A percentile compares a stretch with the other conserved stretches of the same genome.
Evolutionary conservation across 2,888 invertebrate genomes (phyloP).

Genomic region (Bimastos eiseni): DNA sequence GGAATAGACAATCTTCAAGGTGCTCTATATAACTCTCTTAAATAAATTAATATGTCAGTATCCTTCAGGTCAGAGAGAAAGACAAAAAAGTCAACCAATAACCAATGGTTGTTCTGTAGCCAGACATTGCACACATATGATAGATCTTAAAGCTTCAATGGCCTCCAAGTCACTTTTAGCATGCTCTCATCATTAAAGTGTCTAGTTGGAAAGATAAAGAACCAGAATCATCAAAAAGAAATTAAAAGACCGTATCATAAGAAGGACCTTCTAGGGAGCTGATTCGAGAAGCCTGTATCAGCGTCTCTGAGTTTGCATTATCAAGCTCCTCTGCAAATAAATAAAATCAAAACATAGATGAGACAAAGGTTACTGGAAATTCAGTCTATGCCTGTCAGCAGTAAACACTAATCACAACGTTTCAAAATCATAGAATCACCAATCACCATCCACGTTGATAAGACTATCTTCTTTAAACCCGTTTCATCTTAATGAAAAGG

Average conservation of each 20-base stretch:
- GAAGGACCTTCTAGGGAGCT: conserved; percentile 53
- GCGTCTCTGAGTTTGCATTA: conserved; percentile 54
- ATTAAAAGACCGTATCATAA: neutral
- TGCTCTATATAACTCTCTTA: too few species aligned
- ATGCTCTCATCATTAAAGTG: too few species aligned
- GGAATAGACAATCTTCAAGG: too few species aligned
- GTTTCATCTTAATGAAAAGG: too few species aligned
- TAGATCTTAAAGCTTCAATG: too few species aligned
- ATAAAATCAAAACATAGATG: conserved; percentile 37
- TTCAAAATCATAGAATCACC: neutral
- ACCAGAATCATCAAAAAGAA: neutral
- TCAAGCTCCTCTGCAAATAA: conserved; percentile 58
- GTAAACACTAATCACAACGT: neutral
- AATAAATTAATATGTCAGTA: too few species aligned
- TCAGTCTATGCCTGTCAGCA: neutral
- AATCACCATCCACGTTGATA: neutral
- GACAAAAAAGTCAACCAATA: too few species aligned
- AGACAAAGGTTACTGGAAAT: neutral
- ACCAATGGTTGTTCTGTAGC: too few species aligned
- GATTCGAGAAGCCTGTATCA: conserved; percentile 54
- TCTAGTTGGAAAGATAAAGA: neutral
- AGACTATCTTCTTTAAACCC: neutral
- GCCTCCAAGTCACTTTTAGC: too few species aligned
- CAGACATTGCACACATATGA: too few species aligned
- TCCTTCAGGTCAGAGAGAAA: too few species aligned